Percentiles rank a stretch among this genome's conserved stretches.
Conservation (phyloP, 2,113 vertebrate genomes). For the Cebidichthys violaceus region DNA sequence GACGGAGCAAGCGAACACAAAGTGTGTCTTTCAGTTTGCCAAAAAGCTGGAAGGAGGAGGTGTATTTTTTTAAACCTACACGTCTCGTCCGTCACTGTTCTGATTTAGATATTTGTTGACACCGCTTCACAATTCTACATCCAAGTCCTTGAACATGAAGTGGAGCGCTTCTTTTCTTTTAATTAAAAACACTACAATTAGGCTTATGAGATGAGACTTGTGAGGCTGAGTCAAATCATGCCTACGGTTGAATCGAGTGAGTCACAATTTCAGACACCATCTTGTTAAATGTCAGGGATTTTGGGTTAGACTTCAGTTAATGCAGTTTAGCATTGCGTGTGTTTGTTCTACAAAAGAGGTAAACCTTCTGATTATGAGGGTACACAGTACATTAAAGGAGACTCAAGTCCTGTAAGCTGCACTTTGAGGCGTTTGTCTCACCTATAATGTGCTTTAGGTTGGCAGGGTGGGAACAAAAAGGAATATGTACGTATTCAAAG, state of each 20-base stretch:
- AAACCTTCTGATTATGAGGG: constrained; percentile 5
- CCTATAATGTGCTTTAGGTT: background rate
- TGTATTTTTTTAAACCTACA: constrained; percentile 5
- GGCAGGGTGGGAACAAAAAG: background rate
- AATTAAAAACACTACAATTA: constrained; percentile 34
- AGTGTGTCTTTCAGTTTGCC: background rate
- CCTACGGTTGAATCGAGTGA: constrained; percentile 53
- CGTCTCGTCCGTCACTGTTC: background rate
- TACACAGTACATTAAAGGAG: background rate
- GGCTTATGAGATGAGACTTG: constrained; percentile 51
- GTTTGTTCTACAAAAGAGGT: constrained; percentile 16
- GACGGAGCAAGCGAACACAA: background rate
- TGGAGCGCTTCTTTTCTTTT: background rate
- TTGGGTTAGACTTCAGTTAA: constrained; percentile 4
- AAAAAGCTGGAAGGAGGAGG: background rate
- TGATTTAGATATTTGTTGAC: constrained; percentile 24
- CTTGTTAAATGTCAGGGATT: constrained; percentile 62
- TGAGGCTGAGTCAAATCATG: constrained; percentile 43
- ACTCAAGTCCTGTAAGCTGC: background rate
- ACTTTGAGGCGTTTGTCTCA: background rate
- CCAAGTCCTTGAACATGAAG: background rate
- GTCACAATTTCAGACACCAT: constrained; percentile 54
- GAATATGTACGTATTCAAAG: background rate
- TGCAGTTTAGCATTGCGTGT: constrained; percentile 6
- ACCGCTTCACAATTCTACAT: constrained; percentile 3